Base-by-base conservation (phyloP, 2,888 invertebrate genomes). In the Hypsopygia costalis region DNA sequence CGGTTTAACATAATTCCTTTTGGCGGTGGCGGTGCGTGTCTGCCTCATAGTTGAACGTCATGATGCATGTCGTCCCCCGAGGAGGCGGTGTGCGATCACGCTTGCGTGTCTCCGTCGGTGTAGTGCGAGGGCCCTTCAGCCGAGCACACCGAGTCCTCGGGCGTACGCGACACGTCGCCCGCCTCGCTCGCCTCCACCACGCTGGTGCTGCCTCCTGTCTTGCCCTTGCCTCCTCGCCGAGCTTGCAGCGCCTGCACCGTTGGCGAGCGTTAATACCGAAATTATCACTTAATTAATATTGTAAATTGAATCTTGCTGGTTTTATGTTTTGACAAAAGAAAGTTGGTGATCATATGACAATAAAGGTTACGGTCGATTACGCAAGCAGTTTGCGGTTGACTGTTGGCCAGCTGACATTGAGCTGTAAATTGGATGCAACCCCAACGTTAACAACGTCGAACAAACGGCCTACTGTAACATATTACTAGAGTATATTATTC, bases 131-230 rank as follows among this genome's bases (percentile, higher is more conserved):
- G 94, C 1, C 95, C 97, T 81, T 97, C 97, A 53, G 92, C 93
- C 61, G 96, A 96, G 81, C 96, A 97, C 31, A 96, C 95, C 1
- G 96, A 96, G 81, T 97, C 97, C 78, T 97, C 97, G 7, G 96
- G 96, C 10, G 96, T 96, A 51, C 95, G 91, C 11, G 96, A 96
- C 37, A 94, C 93, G 81, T 96, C 96, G 10, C 93, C 85, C 0
- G 75, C 93, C 76, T 94, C 94, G 51, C 93, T 93, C 41, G 91
- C 90, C 72, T 93, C 93, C 51, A 90, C 89, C 52, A 89, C 92
- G 69, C 91, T 91, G 0, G 76, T 62, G 47, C 67, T 65, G 52
- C 78, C 76, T 8, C 69, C 89, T 74, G 77, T 74, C 76, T 85
- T 90, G 75, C 80, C 91, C 73, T 86, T 91, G 59, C 74, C 77